phyloP scores from a whole-genome alignment of 2,888 invertebrate genomes.

The Drosophila nigricruria region DNA sequence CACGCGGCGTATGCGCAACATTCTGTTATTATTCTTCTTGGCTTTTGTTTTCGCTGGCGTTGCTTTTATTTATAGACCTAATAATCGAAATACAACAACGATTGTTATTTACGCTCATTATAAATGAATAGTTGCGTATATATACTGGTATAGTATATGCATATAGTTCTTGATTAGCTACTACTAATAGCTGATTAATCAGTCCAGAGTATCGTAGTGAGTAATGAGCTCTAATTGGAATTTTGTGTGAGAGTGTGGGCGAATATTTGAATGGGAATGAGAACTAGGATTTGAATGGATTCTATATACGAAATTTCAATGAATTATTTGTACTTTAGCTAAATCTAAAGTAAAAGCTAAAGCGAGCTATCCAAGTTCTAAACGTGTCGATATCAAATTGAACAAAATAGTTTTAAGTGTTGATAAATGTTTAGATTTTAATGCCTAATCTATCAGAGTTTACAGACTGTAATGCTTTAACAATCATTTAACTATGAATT shows the following conservation, averaged over 20 bases:
- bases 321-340: not conserved
- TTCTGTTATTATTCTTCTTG: not conserved
- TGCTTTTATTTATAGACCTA: conserved; percentile 52
- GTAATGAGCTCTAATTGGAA: conserved; percentile 34
- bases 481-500: not conserved
- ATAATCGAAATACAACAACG: conserved; percentile 52
- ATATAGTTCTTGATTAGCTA: conserved; percentile 43
- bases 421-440: not conserved
- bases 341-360: too few relatives aligned
- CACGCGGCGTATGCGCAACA: conserved; percentile 50
- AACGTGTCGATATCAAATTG: not conserved
- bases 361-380: not conserved
- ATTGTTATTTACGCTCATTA: conserved; percentile 47
- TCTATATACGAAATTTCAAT: not conserved
- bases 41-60: conserved; percentile 20
- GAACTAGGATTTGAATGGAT: not conserved
- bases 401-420: not conserved
- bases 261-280: not conserved
- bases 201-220: not conserved
- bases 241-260: not conserved
- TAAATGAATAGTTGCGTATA: conserved; percentile 24
- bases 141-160: conserved; percentile 16
- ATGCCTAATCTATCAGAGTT: not conserved
- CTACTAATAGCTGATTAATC: conserved; percentile 27
- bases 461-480: not conserved